These are phyloP conservation scores for Nerophis lumbriciformis DNA, from an alignment of 2,113 vertebrate species.

Conservation along the genomic window DNA sequence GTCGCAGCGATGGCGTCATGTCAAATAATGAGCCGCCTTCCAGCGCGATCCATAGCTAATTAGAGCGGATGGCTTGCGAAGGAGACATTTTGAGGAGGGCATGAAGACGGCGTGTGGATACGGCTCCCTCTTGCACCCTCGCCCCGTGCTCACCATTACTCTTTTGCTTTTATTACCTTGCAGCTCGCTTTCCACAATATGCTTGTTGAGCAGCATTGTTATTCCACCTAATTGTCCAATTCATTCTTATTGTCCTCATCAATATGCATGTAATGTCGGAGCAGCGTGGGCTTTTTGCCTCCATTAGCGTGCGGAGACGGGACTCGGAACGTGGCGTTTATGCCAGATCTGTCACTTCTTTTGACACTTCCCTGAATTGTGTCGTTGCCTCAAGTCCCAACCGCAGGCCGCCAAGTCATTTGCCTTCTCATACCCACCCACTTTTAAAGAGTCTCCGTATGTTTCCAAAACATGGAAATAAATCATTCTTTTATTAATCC, in stretches of 20 bases:
- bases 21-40: constrained; percentile 55
- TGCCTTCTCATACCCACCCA: not conserved
- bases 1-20: constrained; percentile 16
- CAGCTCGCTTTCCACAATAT: too few relatives aligned
- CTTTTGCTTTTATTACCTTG: constrained; percentile 46
- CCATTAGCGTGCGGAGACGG: constrained; percentile 15
- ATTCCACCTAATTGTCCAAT: constrained; percentile 49
- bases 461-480: too few relatives aligned
- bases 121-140: constrained; percentile 42
- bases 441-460: not conserved
- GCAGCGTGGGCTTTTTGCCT: constrained; percentile 48
- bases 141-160: constrained; percentile 53
- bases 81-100: constrained; percentile 67
- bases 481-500: too few relatives aligned
- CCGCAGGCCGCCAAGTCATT: constrained; percentile 23
- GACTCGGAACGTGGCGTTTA: constrained; percentile 5
- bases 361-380: constrained; percentile 27
- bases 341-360: constrained; percentile 25
- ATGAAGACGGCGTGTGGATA: constrained; percentile 59
- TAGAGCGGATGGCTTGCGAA: constrained; percentile 68
- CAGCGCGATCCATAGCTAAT: constrained; percentile 73
- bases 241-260: constrained; percentile 42
- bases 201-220: constrained; percentile 38
- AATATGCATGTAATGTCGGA: constrained; percentile 53
- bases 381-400: constrained; percentile 38